Base-by-base conservation (phyloP, 2,797 vertebrate genomes). In the Artibeus jamaicensis region DNA sequence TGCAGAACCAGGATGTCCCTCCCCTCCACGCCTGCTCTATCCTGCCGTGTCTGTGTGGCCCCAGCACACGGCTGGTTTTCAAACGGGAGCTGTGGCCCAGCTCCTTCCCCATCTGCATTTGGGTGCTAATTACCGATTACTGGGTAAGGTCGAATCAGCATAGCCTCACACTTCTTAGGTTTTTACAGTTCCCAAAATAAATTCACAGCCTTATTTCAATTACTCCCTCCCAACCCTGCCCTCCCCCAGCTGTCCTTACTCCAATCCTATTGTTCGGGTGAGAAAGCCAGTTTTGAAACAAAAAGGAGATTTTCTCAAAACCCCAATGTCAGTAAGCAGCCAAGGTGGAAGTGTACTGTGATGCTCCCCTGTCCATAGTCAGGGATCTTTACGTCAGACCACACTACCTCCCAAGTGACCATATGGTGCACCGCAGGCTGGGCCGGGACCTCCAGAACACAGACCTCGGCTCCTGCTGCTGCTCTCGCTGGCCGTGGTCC, bases 401-500 rank as follows among this genome's bases (percentile, higher is more conserved):
- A 15, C 37, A 12, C 26, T 7, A 42, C 55, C 37, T 39, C 79
- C 76, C 48, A 34, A 0, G 1, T 18, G 32, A 50, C 42, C 5
- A 18, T 16, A n/a, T 0, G 3, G 37, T 24, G 82, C 92, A n/a
- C 0, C 3, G 91, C 8, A 26, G 94, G 67, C 81, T 3, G 67
- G 86, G 73, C n/a, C 32, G 26, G 91, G 90, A 74, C 82, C 57
- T 62, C 89, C 2, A 62, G 86, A 42, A n/a, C 1, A 34, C n/a
- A 74, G 62, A 53, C 87, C 70, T 84, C 81, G 0, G 37, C 9
- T 70, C 6, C 16, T 4, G 70, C 81, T n/a, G 84, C 85, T 77
- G 91, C 91, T 94, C 53, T 50, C 0, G 2, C 3, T 87, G 97
- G 97, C 94, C 2, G 15, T 0, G 21, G 10, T 86, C 96, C 97